Evolutionary conservation across 2,888 invertebrate species (phyloP), one percentile per base, ranked within the genome.

Genomic region (Lingula anatina): DNA sequence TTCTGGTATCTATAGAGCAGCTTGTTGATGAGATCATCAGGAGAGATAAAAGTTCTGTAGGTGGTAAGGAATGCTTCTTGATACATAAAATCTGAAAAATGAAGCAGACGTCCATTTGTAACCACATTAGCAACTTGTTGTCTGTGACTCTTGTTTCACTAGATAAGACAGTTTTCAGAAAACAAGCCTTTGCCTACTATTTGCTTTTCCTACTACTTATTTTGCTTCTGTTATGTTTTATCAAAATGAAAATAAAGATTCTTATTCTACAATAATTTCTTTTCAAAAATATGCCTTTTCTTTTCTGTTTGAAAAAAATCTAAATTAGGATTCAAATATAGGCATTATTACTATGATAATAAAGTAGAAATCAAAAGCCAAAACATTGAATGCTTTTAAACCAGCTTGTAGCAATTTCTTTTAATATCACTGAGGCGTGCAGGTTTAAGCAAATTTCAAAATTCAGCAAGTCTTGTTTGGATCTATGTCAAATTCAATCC

Each of bases 51-150:
- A 54, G 95, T 96, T 63, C 96, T 84, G 80, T 97, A 99, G 53
- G 97, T 99, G 47, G 95, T 92, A 64, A 97, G 84, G 80, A 99
- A 99, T 57, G 97, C 96, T 82, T 99, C 97, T 82, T 93, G 92
- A 80, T 90, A 94, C 77, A 90, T 83, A 79, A 92, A 89, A 79
- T 90, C 90, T 90, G 81, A 24, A 75, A 72, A 39, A 7, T 31
- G 9, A 85, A n/a, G n/a, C n/a, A n/a, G n/a, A n/a, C n/a, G n/a
- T n/a, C n/a, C n/a, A n/a, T n/a, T n/a, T n/a, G n/a, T n/a, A n/a
- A n/a, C n/a, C n/a, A n/a, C n/a, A n/a, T n/a, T n/a, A n/a, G n/a
- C n/a, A n/a, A n/a, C n/a, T n/a, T n/a, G n/a, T n/a, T n/a, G n/a
- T n/a, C n/a, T n/a, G n/a, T n/a, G n/a, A n/a, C n/a, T n/a, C n/a